Conservation (phyloP, 2,888 invertebrate species). For the Cephus pygmeus region DNA sequence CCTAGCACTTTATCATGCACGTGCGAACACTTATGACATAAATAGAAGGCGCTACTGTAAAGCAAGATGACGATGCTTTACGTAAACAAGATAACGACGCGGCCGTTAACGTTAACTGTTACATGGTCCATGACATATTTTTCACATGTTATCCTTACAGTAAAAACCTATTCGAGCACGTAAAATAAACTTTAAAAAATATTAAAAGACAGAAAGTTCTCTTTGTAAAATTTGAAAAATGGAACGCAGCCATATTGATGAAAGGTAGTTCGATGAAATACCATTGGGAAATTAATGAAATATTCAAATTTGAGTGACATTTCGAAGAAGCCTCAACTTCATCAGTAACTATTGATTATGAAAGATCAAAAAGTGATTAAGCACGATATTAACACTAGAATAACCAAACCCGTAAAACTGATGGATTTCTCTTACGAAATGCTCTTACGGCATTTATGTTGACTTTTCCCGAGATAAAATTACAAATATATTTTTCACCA, state of each 20-base stretch:
- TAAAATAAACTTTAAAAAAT: no score
- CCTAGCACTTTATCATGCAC: background rate
- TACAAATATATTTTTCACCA: no score
- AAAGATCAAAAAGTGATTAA: background rate
- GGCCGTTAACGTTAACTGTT: background rate
- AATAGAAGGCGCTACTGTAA: background rate
- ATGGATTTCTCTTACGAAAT: no score
- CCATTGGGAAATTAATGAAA: background rate
- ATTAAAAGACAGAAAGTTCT: background rate
- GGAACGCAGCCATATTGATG: background rate
- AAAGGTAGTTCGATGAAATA: background rate
- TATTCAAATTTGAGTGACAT: background rate
- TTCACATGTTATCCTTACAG: background rate
- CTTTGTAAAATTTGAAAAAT: background rate
- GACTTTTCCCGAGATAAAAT: no score
- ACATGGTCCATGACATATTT: background rate
- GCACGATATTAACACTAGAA: background rate
- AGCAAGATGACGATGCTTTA: background rate
- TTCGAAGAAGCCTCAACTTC: background rate
- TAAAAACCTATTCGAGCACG: background rate
- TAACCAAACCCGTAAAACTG: no score
- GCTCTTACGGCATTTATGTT: no score
- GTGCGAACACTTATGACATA: background rate
- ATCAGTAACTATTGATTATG: background rate
- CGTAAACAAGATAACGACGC: background rate